Percentiles rank a stretch among this genome's conserved stretches.
Evolutionary conservation across 2,888 invertebrate genomes (phyloP).

Genomic region (Euplexia lucipara): DNA sequence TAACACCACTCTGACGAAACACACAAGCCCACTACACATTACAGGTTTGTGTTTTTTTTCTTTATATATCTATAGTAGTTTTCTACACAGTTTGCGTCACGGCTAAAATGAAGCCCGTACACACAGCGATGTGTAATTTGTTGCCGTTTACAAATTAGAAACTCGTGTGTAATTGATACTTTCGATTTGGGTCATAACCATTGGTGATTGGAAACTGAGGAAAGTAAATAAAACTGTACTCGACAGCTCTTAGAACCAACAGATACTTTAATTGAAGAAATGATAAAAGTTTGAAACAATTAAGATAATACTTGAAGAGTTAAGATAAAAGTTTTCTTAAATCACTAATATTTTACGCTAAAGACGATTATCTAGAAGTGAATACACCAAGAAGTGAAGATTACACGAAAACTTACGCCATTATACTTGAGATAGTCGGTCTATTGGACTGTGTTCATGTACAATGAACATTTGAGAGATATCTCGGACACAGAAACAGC

Average conservation of each 20-base stretch:
- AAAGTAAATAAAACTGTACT: slow-evolving; percentile 52
- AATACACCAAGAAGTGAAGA: slow-evolving; percentile 48
- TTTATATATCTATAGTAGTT: slow-evolving; percentile 62
- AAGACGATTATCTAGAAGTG: slow-evolving; percentile 51
- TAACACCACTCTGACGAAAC: slow-evolving; percentile 72
- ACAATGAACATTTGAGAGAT: slow-evolving; percentile 28
- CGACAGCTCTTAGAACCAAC: slow-evolving; percentile 23
- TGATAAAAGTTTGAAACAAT: slow-evolving; percentile 45
- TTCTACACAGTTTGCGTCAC: slow-evolving; percentile 73
- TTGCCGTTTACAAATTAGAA: slow-evolving; percentile 65
- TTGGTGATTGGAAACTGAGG: slow-evolving; percentile 50
- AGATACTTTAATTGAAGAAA: slow-evolving; percentile 28
- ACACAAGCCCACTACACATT: slow-evolving; percentile 53
- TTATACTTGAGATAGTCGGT: slow-evolving; percentile 44
- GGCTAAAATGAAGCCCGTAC: slow-evolving; percentile 67
- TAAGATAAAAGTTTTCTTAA: slow-evolving; percentile 44
- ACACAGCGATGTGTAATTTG: slow-evolving; percentile 61
- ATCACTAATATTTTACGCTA: slow-evolving; percentile 49
- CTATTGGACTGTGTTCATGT: slow-evolving; percentile 37
- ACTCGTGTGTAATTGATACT: slow-evolving; percentile 66
- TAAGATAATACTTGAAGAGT: slow-evolving; percentile 56
- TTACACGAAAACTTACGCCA: slow-evolving; percentile 54
- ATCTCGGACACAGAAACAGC: slow-evolving; percentile 41
- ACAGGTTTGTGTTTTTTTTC: slow-evolving; percentile 75
- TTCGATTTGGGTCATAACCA: slow-evolving; percentile 56